Conservation (phyloP, 2,888 invertebrate species). For the Aproaerema taeniolella region DNA sequence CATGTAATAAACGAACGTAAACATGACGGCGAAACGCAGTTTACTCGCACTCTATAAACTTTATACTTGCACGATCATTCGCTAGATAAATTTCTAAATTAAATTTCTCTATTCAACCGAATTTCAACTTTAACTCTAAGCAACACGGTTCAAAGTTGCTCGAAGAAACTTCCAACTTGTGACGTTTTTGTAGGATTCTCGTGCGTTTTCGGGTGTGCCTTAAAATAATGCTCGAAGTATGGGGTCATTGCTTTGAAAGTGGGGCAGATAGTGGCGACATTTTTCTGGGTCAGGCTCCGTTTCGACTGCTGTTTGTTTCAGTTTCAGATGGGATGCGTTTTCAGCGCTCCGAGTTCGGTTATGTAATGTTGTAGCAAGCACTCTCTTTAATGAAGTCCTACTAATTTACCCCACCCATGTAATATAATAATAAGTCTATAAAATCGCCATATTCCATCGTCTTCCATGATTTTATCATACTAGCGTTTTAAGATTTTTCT, state of each 20-base stretch:
- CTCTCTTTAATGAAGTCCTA: no score
- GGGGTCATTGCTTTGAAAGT: slow-evolving; percentile 55
- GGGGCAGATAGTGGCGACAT: slow-evolving; percentile 61
- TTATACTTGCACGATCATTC: slow-evolving; percentile 69
- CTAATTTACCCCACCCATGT: no score
- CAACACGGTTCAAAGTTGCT: slow-evolving; percentile 31
- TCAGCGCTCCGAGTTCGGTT: no score
- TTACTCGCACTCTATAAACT: slow-evolving; percentile 64
- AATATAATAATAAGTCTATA: no score
- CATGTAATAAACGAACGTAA: no score
- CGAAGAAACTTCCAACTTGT: background rate
- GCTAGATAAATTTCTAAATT: slow-evolving; percentile 73
- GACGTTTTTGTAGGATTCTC: slow-evolving; percentile 3
- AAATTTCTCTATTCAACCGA: slow-evolving; percentile 42
- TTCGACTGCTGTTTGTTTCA: no score
- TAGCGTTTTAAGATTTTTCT: no score
- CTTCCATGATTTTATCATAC: no score
- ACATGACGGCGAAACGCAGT: slow-evolving; percentile 46
- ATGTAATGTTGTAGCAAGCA: no score
- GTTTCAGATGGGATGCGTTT: no score
- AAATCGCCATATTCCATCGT: no score
- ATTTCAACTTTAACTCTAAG: slow-evolving; percentile 29
- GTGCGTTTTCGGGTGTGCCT: slow-evolving; percentile 44
- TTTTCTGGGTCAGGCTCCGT: slow-evolving; percentile 52
- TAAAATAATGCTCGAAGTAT: slow-evolving; percentile 56